Evolutionary conservation across 2,797 vertebrate species (phyloP).

Genomic region (Loriculus beryllinus): DNA sequence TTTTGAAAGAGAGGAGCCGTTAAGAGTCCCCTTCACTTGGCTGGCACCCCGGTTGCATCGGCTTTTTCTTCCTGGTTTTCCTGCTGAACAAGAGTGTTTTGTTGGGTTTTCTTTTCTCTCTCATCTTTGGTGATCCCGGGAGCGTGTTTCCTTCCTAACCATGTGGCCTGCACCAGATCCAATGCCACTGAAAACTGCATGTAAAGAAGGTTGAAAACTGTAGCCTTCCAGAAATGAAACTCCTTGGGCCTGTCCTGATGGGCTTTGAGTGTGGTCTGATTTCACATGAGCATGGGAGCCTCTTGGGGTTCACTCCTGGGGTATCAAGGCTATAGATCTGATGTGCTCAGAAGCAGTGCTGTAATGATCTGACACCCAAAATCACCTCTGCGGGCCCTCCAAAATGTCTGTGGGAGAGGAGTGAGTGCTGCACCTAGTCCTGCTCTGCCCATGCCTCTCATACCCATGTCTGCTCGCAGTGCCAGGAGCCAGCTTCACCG

Average conservation of each 20-base stretch:
- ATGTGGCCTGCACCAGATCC: not conserved
- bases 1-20: not conserved
- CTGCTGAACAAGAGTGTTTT: not conserved
- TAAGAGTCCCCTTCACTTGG: not conserved
- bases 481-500: not conserved
- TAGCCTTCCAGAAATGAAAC: not conserved
- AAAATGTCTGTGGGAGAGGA: not conserved
- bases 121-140: not conserved
- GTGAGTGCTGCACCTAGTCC: not conserved
- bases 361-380: not conserved
- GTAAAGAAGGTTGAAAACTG: not conserved
- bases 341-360: not conserved
- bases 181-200: not conserved
- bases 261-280: not conserved
- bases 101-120: not conserved
- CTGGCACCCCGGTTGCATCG: not conserved
- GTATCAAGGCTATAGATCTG: not conserved
- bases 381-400: not conserved
- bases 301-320: not conserved
- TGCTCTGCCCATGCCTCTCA: not conserved
- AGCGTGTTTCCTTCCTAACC: not conserved
- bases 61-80: not conserved
- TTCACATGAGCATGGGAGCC: not conserved
- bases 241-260: not conserved
- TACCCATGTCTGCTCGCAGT: accelerated